Percentiles rank a stretch among this genome's conserved stretches.
phyloP scores from a whole-genome alignment of 2,797 vertebrate genomes.

The Melanotaenia maccullochi region DNA sequence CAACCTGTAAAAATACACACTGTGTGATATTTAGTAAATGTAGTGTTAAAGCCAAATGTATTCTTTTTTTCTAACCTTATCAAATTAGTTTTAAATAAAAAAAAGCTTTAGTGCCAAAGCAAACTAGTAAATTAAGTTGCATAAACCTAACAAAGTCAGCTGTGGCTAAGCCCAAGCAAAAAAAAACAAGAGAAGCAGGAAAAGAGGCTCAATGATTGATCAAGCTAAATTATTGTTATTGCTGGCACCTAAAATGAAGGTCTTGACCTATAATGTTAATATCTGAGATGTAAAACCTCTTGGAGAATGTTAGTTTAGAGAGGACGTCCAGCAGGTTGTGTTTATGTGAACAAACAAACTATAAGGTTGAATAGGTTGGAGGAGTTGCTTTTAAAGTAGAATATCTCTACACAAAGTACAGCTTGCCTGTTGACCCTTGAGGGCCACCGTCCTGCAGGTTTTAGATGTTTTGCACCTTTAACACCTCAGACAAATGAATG shows the following conservation, averaged over 20 bases:
- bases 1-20: not conserved
- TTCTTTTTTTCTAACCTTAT: not conserved
- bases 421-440: not conserved
- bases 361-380: not conserved
- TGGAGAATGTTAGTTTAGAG: too few relatives aligned
- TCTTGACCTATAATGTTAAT: too few relatives aligned
- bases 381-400: not conserved
- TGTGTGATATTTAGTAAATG: not conserved
- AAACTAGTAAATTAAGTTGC: too few relatives aligned
- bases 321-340: too few relatives aligned
- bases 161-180: too few relatives aligned
- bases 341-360: not conserved
- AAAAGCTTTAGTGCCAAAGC: too few relatives aligned
- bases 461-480: not conserved
- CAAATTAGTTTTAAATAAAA: not conserved
- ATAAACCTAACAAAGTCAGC: too few relatives aligned
- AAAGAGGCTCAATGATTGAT: not conserved
- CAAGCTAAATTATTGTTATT: not conserved
- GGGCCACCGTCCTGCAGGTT: not conserved
- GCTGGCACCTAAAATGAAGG: too few relatives aligned
- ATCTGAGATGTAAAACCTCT: too few relatives aligned
- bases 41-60: not conserved
- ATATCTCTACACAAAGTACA: not conserved
- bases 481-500: too few relatives aligned
- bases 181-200: not conserved